phyloP scores from a whole-genome alignment of 2,797 vertebrate genomes.

The Melanotaenia parkinsoni region DNA sequence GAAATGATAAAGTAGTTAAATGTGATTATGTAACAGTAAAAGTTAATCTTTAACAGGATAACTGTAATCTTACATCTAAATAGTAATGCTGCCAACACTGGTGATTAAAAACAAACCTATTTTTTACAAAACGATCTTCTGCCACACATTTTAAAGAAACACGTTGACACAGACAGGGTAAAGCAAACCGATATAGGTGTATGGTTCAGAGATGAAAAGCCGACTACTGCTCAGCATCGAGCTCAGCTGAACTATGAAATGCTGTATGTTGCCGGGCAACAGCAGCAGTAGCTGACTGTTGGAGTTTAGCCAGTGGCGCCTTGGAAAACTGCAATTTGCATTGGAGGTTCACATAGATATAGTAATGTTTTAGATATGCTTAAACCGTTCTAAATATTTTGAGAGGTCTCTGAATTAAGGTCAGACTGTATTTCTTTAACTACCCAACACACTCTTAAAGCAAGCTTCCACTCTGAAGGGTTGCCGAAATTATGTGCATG shows the following conservation, averaged over 20 bases:
- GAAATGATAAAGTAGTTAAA: background rate
- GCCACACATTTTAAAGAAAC: constrained; percentile 12
- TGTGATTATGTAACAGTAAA: background rate
- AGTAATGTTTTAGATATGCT: constrained; percentile 32
- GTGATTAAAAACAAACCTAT: background rate
- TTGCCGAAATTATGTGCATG: background rate
- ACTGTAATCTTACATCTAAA: background rate
- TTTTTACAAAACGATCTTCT: constrained; percentile 6
- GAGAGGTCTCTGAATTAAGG: background rate
- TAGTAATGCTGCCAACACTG: background rate
- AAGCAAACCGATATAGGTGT: constrained; percentile 34
- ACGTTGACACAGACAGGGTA: constrained; percentile 13
- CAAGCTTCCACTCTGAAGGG: background rate
- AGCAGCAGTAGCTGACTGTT: constrained; percentile 78
- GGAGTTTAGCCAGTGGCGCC: constrained; percentile 77
- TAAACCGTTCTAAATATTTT: constrained; percentile 10
- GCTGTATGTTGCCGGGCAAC: constrained; percentile 86
- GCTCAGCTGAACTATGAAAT: constrained; percentile 83
- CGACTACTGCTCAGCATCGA: constrained; percentile 75
- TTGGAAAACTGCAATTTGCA: constrained; percentile 78
- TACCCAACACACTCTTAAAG: constrained; percentile 1
- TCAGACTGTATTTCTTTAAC: background rate
- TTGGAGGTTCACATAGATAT: constrained; percentile 64
- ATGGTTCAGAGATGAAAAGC: constrained; percentile 63
- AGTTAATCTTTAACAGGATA: background rate